These are phyloP conservation scores for Kryptolebias ocellatus DNA, from an alignment of 2,797 vertebrate species.

Conservation along the genomic window DNA sequence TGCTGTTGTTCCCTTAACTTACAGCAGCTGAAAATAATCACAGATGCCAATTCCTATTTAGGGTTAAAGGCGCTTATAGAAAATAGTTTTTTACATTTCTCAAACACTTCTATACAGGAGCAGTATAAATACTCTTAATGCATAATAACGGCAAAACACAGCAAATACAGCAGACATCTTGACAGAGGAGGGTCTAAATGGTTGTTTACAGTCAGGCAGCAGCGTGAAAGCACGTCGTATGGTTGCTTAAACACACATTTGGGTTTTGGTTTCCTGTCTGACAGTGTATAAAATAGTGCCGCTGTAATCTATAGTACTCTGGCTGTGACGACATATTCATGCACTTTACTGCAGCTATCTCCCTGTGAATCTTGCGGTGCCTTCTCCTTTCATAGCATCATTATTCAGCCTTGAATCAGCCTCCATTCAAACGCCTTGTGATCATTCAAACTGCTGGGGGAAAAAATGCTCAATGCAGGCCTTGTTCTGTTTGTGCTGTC, in stretches of 20 bases:
- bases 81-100: conserved; percentile 7
- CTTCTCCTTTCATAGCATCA: conserved; percentile 68
- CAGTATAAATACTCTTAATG: conserved; percentile 7
- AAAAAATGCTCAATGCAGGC: conserved; percentile 69
- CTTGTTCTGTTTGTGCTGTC: conserved; percentile 74
- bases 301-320: conserved; percentile 1
- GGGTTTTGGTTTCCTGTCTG: conserved; percentile 26
- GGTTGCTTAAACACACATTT: conserved; percentile 21
- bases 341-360: conserved; percentile 36
- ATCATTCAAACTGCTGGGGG: conserved; percentile 65
- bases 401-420: conserved; percentile 70
- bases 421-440: conserved; percentile 62
- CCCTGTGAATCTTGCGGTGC: conserved; percentile 48
- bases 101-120: not conserved
- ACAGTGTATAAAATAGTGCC: not conserved
- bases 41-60: not conserved
- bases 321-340: conserved; percentile 17
- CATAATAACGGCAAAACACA: conserved; percentile 6
- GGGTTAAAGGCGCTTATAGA: conserved; percentile 1
- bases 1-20: not conserved
- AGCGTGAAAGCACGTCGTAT: conserved; percentile 15
- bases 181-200: conserved; percentile 19
- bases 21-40: conserved; percentile 9
- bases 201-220: conserved; percentile 20
- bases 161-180: conserved; percentile 3